These are phyloP conservation scores for Apomyelois bistriatella DNA, from an alignment of 2,888 invertebrate species.

Conservation along the genomic window DNA sequence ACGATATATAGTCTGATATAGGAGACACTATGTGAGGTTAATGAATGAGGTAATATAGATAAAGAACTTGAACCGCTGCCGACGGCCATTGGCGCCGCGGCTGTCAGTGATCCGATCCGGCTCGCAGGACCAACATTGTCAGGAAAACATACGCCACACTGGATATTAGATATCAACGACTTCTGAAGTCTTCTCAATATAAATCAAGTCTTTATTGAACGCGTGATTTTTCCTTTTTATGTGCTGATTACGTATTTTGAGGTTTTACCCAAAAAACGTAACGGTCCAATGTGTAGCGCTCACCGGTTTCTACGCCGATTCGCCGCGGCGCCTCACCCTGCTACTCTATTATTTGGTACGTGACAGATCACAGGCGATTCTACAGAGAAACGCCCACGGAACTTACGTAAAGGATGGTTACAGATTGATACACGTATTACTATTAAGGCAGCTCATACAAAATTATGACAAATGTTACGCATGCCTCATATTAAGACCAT, in stretches of 20 bases:
- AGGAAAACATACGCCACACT: neutral
- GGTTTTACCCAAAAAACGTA: neutral
- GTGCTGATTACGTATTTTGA: neutral
- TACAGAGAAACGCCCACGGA: constrained; percentile 33
- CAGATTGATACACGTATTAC: constrained; percentile 53
- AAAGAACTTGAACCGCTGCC: constrained; percentile 43
- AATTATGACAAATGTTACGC: constrained; percentile 52
- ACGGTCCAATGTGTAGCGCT: neutral
- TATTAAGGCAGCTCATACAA: constrained; percentile 67
- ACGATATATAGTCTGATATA: constrained; percentile 56
- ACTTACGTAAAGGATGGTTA: constrained; percentile 52
- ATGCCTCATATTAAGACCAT: constrained; percentile 54
- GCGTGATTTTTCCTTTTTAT: neutral
- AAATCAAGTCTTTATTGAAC: neutral
- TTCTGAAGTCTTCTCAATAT: neutral
- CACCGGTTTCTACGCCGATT: neutral
- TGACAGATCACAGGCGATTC: constrained; percentile 36
- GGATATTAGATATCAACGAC: constrained; percentile 3
- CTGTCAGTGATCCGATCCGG: neutral
- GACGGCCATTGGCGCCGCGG: constrained; percentile 24
- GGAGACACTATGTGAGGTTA: constrained; percentile 64
- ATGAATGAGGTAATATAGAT: constrained; percentile 69
- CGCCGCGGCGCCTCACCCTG: constrained; percentile 23
- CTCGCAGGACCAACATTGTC: neutral
- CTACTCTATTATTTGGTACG: constrained; percentile 75